Base-by-base conservation (phyloP, 2,888 invertebrate genomes). In the Embidobia sp. region DNA sequence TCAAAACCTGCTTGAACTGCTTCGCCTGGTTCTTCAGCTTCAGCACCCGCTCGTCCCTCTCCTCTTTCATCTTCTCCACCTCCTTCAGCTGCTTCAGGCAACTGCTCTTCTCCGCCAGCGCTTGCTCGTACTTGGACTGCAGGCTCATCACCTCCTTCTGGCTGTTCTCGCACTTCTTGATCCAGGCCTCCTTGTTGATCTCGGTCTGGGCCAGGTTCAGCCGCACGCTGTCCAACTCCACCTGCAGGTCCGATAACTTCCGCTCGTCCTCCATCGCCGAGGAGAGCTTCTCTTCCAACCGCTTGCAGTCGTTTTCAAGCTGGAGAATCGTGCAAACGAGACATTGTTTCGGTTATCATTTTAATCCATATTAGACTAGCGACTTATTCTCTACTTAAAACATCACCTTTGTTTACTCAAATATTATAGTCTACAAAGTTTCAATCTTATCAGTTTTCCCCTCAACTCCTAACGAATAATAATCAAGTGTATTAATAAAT, bases 1-100 rank as follows among this genome's bases (percentile, higher is more conserved):
- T 90, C 18, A 93, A 92, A 82, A 93, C 93, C 76, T 92, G 91
- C 80, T 93, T 93, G 84, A 93, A 93, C 83, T 93, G 92, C 78
- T 92, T 91, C 0, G 93, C 93, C 81, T 93, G 94, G 77, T 90
- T 90, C 82, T 92, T 93, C 8, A 94, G 83, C 69, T 93, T 93
- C 13, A 90, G 89, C 82, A 94, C 91, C 7, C 93, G 85, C 1
- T 91, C 90, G 80, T 93, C 93, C 82, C 93, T 91, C 69, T 93
- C 92, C 79, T 91, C 91, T 89, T 87, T 90, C 1, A 90, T 82
- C 15, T 80, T 85, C 3, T 86, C 85, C 5, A 85, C 78, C 10
- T 88, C 88, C 44, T 84, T 85, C 40, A 92, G 87, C 79, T 92
- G 92, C 27, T 91, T 91, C 42, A 90, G 92, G 22, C 75, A 83